Evolutionary conservation across 2,797 vertebrate genomes (phyloP).

Genomic region (Girardinus metallicus): DNA sequence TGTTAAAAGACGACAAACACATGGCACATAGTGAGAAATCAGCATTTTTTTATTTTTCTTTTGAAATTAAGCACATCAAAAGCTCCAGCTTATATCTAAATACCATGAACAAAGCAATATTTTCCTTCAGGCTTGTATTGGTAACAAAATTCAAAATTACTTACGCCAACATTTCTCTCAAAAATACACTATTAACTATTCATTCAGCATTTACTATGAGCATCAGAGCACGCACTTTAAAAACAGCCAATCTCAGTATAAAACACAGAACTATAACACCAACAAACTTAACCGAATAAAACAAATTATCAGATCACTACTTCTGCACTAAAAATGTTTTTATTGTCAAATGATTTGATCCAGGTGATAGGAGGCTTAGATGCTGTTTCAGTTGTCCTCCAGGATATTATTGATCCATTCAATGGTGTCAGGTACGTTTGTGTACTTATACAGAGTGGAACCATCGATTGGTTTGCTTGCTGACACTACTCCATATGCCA

Average conservation of each 20-base stretch:
- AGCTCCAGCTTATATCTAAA: not conserved
- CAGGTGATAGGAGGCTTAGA: not conserved
- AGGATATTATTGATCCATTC: constrained; percentile 58
- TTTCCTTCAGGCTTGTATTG: not conserved
- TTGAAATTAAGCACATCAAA: not conserved
- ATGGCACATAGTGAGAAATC: not conserved
- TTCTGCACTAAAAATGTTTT: not conserved
- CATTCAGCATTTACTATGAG: not conserved
- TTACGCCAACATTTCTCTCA: not conserved
- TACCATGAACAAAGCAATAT: not conserved
- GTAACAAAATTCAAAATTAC: not conserved
- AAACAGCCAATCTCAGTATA: not conserved
- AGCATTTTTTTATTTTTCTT: not conserved
- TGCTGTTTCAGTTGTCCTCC: not conserved
- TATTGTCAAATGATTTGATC: not conserved
- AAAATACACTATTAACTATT: not conserved
- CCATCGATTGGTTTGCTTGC: rapidly evolving
- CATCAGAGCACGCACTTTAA: not conserved
- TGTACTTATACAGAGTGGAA: constrained; percentile 35
- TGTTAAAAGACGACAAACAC: not conserved
- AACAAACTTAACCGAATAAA: not conserved
- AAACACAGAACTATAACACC: not conserved
- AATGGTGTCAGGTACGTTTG: constrained; percentile 52
- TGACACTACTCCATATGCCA: constrained; percentile 72
- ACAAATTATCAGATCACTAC: not conserved